Evolutionary conservation across 2,888 invertebrate species (phyloP), one percentile per base, ranked within the genome.

Genomic region (Drosophila robusta): DNA sequence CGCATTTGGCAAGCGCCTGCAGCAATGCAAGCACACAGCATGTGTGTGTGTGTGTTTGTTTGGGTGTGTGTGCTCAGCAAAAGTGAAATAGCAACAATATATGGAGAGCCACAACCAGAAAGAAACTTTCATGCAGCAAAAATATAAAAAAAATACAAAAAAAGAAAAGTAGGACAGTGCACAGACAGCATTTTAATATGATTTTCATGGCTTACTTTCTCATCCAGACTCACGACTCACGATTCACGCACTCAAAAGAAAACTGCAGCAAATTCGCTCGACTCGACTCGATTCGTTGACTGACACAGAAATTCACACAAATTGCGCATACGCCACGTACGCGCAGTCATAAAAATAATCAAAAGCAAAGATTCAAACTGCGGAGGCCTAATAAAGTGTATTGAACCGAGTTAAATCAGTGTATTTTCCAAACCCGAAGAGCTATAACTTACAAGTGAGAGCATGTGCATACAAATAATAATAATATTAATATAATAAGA

Each of bases 1-100:
- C 80, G 87, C 87, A 89, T 89, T 89, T 89, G 83, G 89, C 81
- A 87, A 87, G 64, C 66, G 84, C 89, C 89, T 87, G 87, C 81
- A 87, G 89, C 72, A 80, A 68, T 70, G 70, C 80, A 76, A 68
- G 52, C 72, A 66, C 66, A 57, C 71, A 60, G 45, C 41, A 62
- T 50, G 49, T 56, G 52, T 54, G 57, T 47, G 60, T 61, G 32
- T 39, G 29, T 54, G 38, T 61, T 9, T 34, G 3, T 18, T 12
- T 49, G 14, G 46, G 41, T 42, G 51, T 65, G 44, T 49, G 76
- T 79, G 71, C 67, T 68, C 78, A 87, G 77, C 75, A 83, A 89
- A 87, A 89, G 89, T 84, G 89, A 89, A 87, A 89, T 60, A 84
- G 84, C 83, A 83, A 83, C 84, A 83, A 71, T 70, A 56, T 46